These are phyloP conservation scores for Ganaspis sp. DNA, from an alignment of 1,140 invertebrate species.

Conservation along the genomic window DNA sequence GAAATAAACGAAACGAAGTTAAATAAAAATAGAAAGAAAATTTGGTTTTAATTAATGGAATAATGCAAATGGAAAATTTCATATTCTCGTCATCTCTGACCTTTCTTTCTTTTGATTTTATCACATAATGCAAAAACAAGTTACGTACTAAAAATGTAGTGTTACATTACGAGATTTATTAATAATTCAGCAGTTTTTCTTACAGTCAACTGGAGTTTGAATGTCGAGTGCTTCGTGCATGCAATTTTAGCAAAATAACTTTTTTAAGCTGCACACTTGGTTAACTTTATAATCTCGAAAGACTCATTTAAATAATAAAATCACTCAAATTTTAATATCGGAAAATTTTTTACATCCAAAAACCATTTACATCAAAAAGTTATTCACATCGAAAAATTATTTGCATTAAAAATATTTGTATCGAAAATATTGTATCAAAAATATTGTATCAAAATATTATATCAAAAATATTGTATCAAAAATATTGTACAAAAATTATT, in stretches of 20 bases:
- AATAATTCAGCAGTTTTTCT: slow-evolving; percentile 25
- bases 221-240: neutral
- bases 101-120: slow-evolving; percentile 7
- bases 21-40: neutral
- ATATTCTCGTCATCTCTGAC: neutral
- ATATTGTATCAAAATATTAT: too few relatives aligned
- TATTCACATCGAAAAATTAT: too few relatives aligned
- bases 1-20: too few relatives aligned
- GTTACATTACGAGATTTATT: slow-evolving; percentile 8
- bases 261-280: neutral
- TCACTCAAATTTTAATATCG: too few relatives aligned
- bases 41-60: slow-evolving; percentile 31
- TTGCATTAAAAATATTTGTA: too few relatives aligned
- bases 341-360: too few relatives aligned
- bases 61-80: neutral
- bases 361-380: too few relatives aligned
- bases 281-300: neutral
- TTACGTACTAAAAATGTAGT: slow-evolving; percentile 1
- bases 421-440: too few relatives aligned
- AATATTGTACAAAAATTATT: too few relatives aligned
- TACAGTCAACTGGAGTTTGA: neutral
- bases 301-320: neutral
- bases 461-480: too few relatives aligned
- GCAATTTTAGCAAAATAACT: slow-evolving; percentile 1
- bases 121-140: slow-evolving; percentile 26